Evolutionary conservation across 2,888 invertebrate genomes (phyloP).

Genomic region (Ferrisia virgata): DNA sequence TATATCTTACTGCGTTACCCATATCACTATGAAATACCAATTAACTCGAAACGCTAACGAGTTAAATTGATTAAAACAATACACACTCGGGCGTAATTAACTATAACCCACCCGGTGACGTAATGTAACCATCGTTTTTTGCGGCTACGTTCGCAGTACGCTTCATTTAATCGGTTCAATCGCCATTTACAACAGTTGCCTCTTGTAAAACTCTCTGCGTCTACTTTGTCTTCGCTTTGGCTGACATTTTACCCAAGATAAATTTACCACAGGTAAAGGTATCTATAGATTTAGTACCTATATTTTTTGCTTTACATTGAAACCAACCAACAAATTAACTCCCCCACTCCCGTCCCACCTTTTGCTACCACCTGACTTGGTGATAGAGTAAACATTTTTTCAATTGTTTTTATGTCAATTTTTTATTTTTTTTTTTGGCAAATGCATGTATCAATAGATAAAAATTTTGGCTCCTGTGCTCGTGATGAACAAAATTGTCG

Average conservation of each 20-base stretch:
- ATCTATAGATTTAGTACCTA: too few species aligned
- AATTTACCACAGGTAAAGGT: not conserved
- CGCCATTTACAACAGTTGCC: conserved; percentile 3
- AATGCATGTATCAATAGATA: too few species aligned
- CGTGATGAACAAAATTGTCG: too few species aligned
- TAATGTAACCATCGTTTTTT: not conserved
- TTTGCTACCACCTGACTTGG: too few species aligned
- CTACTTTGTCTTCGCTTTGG: not conserved
- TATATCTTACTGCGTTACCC: not conserved
- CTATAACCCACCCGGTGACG: not conserved
- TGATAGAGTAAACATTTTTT: too few species aligned
- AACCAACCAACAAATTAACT: too few species aligned
- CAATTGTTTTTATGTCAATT: too few species aligned
- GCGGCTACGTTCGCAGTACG: not conserved
- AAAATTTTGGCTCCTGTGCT: too few species aligned
- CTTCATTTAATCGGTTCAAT: conserved; percentile 15
- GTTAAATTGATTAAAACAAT: conserved; percentile 2
- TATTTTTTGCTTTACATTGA: not conserved
- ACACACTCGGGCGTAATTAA: conserved; percentile 2
- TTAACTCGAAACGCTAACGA: not conserved
- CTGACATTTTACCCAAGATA: not conserved
- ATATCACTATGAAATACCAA: not conserved
- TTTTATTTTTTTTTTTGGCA: too few species aligned
- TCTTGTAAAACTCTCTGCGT: not conserved
- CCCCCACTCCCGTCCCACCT: too few species aligned